phyloP scores from a whole-genome alignment of 1,140 invertebrate genomes.

The Lordiphosa collinella region DNA sequence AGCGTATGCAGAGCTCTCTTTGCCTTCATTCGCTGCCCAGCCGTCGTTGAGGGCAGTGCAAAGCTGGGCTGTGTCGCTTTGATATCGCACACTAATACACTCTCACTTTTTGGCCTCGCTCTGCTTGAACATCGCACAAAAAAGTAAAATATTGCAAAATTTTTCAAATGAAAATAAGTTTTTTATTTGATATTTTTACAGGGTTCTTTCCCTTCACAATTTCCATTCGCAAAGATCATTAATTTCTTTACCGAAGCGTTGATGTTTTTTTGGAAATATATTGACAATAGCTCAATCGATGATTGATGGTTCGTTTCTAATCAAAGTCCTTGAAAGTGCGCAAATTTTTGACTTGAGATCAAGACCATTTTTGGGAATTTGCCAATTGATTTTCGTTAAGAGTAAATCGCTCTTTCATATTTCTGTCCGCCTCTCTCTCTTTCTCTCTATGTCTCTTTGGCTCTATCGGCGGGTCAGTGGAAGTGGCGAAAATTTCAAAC shows the following conservation, averaged over 20 bases:
- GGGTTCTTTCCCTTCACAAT: background rate
- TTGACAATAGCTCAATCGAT: slow-evolving; percentile 13
- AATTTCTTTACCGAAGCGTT: slow-evolving; percentile 11
- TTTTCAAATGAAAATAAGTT: too few relatives aligned
- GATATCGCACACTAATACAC: too few relatives aligned
- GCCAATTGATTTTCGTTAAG: slow-evolving; percentile 39
- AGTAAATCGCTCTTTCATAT: slow-evolving; percentile 14
- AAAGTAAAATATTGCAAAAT: too few relatives aligned
- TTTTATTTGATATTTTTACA: too few relatives aligned
- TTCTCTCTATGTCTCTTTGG: slow-evolving; percentile 16
- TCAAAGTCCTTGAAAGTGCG: slow-evolving; percentile 23
- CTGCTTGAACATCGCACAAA: too few relatives aligned
- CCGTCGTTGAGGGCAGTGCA: too few relatives aligned
- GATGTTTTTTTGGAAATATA: slow-evolving; percentile 4
- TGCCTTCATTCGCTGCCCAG: too few relatives aligned
- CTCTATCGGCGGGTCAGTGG: slow-evolving; percentile 57
- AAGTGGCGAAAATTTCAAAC: slow-evolving; percentile 32
- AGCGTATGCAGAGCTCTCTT: too few relatives aligned
- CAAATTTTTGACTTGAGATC: slow-evolving; percentile 26
- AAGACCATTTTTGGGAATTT: slow-evolving; percentile 12
- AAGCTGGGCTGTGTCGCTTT: too few relatives aligned
- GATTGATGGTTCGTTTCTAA: slow-evolving; percentile 29
- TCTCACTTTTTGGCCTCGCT: too few relatives aligned
- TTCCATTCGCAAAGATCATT: slow-evolving; percentile 23
- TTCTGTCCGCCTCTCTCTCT: slow-evolving; percentile 1